phyloP scores from a whole-genome alignment of 2,888 invertebrate genomes.

The Perizoma flavofasciatum region DNA sequence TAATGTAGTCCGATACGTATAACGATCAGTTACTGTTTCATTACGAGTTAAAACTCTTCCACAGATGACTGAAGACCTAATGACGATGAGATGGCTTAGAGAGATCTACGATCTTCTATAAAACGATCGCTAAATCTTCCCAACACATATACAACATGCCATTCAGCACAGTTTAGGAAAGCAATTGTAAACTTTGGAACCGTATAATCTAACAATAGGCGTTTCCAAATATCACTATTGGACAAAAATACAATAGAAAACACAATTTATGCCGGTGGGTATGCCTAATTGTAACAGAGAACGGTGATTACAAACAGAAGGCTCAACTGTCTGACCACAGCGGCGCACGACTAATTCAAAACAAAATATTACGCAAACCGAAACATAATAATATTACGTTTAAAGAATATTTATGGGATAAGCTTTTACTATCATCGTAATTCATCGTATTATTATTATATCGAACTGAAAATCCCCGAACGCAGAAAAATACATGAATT shows the following conservation, averaged over 20 bases:
- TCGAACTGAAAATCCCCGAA: too few species aligned
- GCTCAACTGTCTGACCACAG: constrained; percentile 54
- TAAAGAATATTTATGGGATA: too few species aligned
- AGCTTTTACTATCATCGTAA: too few species aligned
- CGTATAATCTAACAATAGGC: constrained; percentile 30
- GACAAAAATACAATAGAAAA: constrained; percentile 52
- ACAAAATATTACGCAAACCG: constrained; percentile 1
- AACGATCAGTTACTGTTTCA: not conserved
- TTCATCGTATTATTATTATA: too few species aligned
- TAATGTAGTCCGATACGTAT: too few species aligned
- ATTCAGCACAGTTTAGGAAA: constrained; percentile 44
- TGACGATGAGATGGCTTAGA: constrained; percentile 42
- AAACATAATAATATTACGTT: not conserved
- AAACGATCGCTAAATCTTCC: constrained; percentile 44
- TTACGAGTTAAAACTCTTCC: constrained; percentile 7
- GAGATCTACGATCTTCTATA: constrained; percentile 37
- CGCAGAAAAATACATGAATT: too few species aligned
- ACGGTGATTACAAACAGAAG: constrained; percentile 65
- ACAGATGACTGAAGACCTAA: constrained; percentile 33
- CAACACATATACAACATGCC: constrained; percentile 79
- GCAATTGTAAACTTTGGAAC: constrained; percentile 38
- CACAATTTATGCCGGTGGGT: constrained; percentile 61
- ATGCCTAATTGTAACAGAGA: constrained; percentile 58
- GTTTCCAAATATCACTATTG: constrained; percentile 43
- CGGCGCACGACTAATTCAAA: constrained; percentile 42